Base-by-base conservation (phyloP, 2,888 invertebrate genomes). In the Epirrhoe tristata region DNA sequence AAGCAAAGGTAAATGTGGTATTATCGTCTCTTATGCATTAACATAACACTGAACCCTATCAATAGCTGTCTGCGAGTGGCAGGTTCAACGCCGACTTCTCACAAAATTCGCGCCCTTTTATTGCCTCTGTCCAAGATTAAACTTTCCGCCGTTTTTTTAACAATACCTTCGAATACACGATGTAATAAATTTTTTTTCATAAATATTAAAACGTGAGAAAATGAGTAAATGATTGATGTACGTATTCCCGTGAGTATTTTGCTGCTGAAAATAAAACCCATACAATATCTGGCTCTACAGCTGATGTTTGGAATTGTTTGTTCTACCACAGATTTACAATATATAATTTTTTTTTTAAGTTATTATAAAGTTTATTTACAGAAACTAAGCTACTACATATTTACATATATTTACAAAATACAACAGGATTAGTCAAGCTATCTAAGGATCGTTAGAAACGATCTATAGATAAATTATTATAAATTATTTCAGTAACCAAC, bases 31-130 rank as follows among this genome's bases (percentile, higher is more conserved):
- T 75, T 67, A 76, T 75, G 8, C 75, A 43, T 72, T 83, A 66
- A 67, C 63, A 66, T 72, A 72, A 78, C 80, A 81, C 79, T 81
- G 81, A 86, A 88, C 89, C 90, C 90, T 92, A 92, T 92, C 93
- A 90, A 92, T 91, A 85, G 88, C 90, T 86, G 91, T 91, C 91
- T 93, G 93, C 86, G 82, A 84, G 85, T 91, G 93, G 91, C 92
- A 92, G 91, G 85, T 86, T 59, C 82, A 88, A 85, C 85, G 87
- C 86, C 87, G 84, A 88, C 88, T 90, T 87, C 88, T 89, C 88
- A 83, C 85, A 85, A 88, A 90, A 90, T 90, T 89, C 83, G 81
- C 88, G 81, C 89, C 89, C 90, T 90, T 90, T 93, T 92, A 93
- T 92, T 92, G 87, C 91, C 87, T 82, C 89, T 88, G 90, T 86